Base-by-base conservation (phyloP, 1,140 invertebrate genomes). In the Leptinotarsa texana region DNA sequence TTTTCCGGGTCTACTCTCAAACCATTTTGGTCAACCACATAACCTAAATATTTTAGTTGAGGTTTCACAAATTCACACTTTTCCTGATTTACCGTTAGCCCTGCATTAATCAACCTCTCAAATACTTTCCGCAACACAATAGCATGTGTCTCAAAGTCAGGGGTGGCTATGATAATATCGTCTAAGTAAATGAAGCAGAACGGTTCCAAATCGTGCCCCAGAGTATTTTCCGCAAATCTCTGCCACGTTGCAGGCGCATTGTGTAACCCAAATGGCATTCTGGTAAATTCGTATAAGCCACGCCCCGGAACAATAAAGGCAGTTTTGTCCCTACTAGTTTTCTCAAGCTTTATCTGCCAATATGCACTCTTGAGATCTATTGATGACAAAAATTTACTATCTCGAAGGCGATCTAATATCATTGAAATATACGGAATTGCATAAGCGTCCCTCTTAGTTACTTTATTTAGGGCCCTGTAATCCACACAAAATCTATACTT, bases 221-320 rank as follows among this genome's bases (percentile, higher is more conserved):
- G 21, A 21, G 21, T 21, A 1, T 33, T 69, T 72, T 84, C 83
- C 69, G 84, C 81, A 47, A 83, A 73, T 3, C 84, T 75, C 68
- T 86, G 82, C 49, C 85, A 86, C 0, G 83, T 85, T 1, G 82
- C 81, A 0, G 85, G 81, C 1, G 82, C 82, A 76, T 87, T 81
- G 6, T 74, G 73, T 11, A 85, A 27, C 1, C 83, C 82, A 74
- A 83, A 84, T 8, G 82, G 73, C 73, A 80, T 82, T 17, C 69
- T 17, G 21, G 74, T 77, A 75, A 83, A 85, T 27, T 85, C 79
- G 74, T 69, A 84, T 8, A 82, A 68, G 0, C 83, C 83, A n/a
- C 69, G 72, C 13, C 75, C 75, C n/a, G 81, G 79, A 15, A 81
- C 67, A 2, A 77, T 74, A 74, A 83, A 84, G 1, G 81, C 81